These are phyloP conservation scores for Achroia grisella DNA, from an alignment of 1,140 invertebrate species.

Conservation along the genomic window DNA sequence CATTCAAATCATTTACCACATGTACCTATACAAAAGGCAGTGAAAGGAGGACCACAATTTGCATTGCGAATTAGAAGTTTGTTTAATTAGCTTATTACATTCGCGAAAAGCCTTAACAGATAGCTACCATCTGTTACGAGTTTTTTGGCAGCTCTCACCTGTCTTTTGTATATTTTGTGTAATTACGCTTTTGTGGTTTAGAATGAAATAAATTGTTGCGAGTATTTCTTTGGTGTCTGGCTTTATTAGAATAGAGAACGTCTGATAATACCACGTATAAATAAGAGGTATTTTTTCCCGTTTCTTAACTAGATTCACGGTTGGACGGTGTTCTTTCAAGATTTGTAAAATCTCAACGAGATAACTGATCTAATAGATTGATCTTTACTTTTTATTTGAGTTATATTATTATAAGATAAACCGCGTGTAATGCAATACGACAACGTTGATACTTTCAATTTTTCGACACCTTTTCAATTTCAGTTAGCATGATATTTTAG, in stretches of 20 bases:
- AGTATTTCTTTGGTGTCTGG: constrained; percentile 1
- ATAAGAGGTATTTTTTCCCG: background rate
- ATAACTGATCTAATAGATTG: too few species aligned
- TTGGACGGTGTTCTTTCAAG: too few species aligned
- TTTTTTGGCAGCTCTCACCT: constrained; percentile 6
- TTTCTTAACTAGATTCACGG: constrained; percentile 1
- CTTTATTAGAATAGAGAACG: constrained; percentile 9
- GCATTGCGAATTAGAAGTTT: constrained; percentile 9
- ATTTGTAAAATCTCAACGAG: too few species aligned
- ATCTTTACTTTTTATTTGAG: too few species aligned
- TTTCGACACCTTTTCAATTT: too few species aligned
- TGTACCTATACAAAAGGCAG: constrained; percentile 6
- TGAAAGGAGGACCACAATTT: constrained; percentile 8
- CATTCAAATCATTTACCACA: constrained; percentile 3
- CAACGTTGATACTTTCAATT: too few species aligned
- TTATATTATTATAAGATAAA: too few species aligned
- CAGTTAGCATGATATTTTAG: too few species aligned
- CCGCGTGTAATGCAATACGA: too few species aligned
- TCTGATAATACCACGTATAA: constrained; percentile 2
- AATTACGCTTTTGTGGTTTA: constrained; percentile 10
- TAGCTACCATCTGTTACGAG: too few species aligned
- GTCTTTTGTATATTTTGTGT: constrained; percentile 7
- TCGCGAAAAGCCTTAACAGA: constrained; percentile 9
- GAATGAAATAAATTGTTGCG: constrained; percentile 9
- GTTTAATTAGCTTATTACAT: constrained; percentile 18